Percentiles rank a stretch among this genome's conserved stretches.
Conservation (phyloP, 1,140 invertebrate species). For the Hylyphantes graminicola region DNA sequence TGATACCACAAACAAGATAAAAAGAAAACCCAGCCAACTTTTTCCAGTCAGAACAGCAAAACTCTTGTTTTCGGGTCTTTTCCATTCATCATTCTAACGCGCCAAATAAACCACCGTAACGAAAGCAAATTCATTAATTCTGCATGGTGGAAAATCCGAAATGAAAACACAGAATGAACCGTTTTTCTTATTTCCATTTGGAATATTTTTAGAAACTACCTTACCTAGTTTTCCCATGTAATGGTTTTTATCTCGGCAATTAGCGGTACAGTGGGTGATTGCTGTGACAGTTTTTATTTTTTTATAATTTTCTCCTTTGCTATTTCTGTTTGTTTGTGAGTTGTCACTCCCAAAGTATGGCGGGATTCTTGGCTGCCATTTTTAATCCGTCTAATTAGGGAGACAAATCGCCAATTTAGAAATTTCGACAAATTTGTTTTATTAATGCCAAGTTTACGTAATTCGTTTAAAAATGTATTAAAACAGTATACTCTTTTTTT, state of each 20-base stretch:
- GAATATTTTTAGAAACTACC: constrained; percentile 40
- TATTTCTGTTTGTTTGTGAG: not conserved
- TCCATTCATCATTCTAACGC: constrained; percentile 6
- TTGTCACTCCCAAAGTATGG: constrained; percentile 48
- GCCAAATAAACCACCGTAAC: constrained; percentile 6
- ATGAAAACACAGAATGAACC: not conserved
- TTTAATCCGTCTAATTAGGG: too few relatives aligned
- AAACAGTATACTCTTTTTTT: too few relatives aligned
- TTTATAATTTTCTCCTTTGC: not conserved
- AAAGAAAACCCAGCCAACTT: too few relatives aligned
- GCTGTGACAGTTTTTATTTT: constrained; percentile 2
- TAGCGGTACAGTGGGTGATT: constrained; percentile 23
- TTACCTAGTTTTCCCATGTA: constrained; percentile 34
- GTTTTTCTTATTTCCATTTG: not conserved
- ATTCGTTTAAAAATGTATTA: too few relatives aligned
- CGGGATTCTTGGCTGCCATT: not conserved
- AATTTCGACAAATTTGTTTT: too few relatives aligned
- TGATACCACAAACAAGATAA: too few relatives aligned
- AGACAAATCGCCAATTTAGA: too few relatives aligned
- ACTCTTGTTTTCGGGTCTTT: too few relatives aligned
- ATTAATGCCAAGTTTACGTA: too few relatives aligned
- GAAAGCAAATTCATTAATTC: constrained; percentile 39
- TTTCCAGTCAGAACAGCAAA: too few relatives aligned
- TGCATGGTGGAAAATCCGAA: not conserved
- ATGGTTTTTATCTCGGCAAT: constrained; percentile 50